Evolutionary conservation across 2,888 invertebrate genomes (phyloP), one percentile per base, ranked within the genome.

Genomic region (Orthosia gothica): DNA sequence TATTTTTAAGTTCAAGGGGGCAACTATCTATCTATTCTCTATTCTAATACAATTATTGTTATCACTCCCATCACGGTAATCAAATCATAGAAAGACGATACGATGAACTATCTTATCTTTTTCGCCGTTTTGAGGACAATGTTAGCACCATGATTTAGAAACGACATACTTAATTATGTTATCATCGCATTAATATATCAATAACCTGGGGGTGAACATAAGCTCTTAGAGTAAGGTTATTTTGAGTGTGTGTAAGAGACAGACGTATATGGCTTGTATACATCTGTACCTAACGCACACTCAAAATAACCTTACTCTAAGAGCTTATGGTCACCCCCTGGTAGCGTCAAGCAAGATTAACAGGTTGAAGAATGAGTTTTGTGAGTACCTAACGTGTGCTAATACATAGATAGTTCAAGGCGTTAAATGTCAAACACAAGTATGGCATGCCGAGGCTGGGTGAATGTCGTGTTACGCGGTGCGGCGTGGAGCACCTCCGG

Each of bases 401-500:
- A 78, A 76, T 81, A 80, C 57, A 62, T 52, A 59, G 82, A 86
- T 86, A 87, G 89, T 90, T 91, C 89, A 91, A 90, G 88, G 84
- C 86, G 83, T 85, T 91, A 92, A 94, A 93, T 93, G 93, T 92
- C 92, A 93, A 88, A 88, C 84, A 86, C 82, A 79, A 78, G 85
- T 82, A 86, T 81, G 87, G 89, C 81, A 88, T 86, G 84, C 83
- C 91, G 91, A 90, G 90, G 91, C 85, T 90, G 88, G 86, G 89
- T 88, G 90, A 92, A 89, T 90, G 92, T 89, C 87, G 86, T 72
- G 72, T 72, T 74, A 81, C 76, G 79, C 79, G 77, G 77, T 59
- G 67, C 78, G 68, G 76, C 83, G 70, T 70, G 79, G 76, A 76
- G 47, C 72, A 82, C 86, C 86, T 87, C 85, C 87, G 82, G 82